Percentiles rank a stretch among this genome's conserved stretches.
Conservation (phyloP, 2,113 vertebrate species). For the Pachypanchax playfairii region DNA sequence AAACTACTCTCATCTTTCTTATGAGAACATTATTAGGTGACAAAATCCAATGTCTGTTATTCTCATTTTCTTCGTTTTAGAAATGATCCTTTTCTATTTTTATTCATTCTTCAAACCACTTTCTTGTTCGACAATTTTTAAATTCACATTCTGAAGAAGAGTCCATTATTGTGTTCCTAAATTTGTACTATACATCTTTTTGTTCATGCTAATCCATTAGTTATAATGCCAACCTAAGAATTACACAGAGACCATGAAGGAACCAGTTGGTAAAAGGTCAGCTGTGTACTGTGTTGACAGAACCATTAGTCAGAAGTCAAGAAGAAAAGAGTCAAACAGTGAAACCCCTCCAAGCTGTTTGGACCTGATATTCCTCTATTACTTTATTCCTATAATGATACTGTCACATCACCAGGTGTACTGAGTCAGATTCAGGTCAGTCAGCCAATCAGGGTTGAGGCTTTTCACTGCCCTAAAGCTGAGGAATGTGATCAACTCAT, state of each 20-base stretch:
- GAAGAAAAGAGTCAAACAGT: conserved; percentile 61
- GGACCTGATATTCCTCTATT: conserved; percentile 56
- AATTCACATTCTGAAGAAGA: conserved; percentile 39
- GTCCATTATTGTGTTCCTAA: conserved; percentile 24
- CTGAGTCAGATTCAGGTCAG: conserved; percentile 38
- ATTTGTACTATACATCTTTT: conserved; percentile 13
- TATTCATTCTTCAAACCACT: not conserved
- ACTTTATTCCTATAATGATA: conserved; percentile 43
- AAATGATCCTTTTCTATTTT: conserved; percentile 7
- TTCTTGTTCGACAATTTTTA: conserved; percentile 1
- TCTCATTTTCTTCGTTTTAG: conserved; percentile 8
- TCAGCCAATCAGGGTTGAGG: conserved; percentile 38
- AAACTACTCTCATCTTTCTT: conserved; percentile 35
- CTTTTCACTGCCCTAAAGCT: conserved; percentile 22
- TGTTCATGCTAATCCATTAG: conserved; percentile 53
- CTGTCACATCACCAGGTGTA: conserved; percentile 33
- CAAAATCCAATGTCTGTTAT: conserved; percentile 10
- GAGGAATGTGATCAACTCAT: not conserved
- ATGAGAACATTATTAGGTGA: conserved; percentile 48
- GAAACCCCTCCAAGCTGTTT: conserved; percentile 63
- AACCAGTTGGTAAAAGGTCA: conserved; percentile 76
- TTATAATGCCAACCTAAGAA: conserved; percentile 62
- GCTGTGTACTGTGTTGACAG: conserved; percentile 69
- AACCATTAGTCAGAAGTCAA: conserved; percentile 73
- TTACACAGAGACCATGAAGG: conserved; percentile 42